These are phyloP conservation scores for Chamaea fasciata DNA, from an alignment of 2,113 vertebrate genomes.

Conservation along the genomic window DNA sequence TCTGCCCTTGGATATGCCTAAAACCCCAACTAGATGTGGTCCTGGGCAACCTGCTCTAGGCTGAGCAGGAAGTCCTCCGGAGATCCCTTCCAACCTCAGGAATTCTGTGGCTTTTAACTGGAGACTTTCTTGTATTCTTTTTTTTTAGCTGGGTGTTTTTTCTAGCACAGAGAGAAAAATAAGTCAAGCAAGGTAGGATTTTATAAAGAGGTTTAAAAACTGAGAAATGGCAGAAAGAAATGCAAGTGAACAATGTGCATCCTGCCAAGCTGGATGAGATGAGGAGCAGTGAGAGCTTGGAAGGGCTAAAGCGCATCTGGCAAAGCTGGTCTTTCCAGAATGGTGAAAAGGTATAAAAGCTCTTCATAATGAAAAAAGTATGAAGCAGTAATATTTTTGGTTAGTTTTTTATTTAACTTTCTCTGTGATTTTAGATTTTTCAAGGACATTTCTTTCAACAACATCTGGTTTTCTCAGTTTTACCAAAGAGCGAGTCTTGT, in stretches of 20 bases:
- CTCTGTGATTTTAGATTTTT: slow-evolving; percentile 6
- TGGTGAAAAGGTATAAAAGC: background rate
- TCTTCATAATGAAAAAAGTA: background rate
- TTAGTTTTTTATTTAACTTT: background rate
- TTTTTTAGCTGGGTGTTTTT: background rate
- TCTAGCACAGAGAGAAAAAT: background rate
- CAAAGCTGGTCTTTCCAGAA: background rate
- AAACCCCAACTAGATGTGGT: background rate
- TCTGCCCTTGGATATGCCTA: background rate
- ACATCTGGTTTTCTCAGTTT: slow-evolving; percentile 21
- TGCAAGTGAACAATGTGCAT: background rate
- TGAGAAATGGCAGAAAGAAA: background rate
- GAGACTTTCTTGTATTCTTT: background rate
- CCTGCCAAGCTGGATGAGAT: background rate
- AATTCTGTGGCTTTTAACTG: background rate
- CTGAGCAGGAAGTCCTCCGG: background rate
- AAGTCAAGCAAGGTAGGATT: background rate
- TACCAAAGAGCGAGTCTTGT: background rate
- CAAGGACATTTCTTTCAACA: background rate
- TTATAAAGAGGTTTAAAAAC: background rate
- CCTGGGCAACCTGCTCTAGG: background rate
- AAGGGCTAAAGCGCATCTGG: background rate
- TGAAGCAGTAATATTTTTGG: background rate
- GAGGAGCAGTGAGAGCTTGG: background rate
- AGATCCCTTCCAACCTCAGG: background rate